Percentiles rank a stretch among this genome's conserved stretches.
Conservation (phyloP, 2,888 invertebrate species). For the Caenorhabditis macrosperma region DNA sequence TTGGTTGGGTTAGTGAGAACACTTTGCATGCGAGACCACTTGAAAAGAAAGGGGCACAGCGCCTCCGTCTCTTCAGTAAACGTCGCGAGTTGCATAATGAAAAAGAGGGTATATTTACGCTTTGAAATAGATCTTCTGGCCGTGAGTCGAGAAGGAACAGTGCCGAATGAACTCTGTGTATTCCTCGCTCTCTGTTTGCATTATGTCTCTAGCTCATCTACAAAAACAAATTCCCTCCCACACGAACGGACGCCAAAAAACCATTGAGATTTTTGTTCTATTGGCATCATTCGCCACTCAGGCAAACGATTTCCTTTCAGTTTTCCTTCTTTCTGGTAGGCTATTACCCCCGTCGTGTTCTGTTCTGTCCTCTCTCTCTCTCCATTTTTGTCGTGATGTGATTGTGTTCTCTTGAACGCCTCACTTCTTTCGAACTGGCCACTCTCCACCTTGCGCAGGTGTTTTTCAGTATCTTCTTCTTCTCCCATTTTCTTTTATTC, state of each 20-base stretch:
- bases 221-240: no score
- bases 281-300: slow-evolving; percentile 1
- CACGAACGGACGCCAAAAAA: no score
- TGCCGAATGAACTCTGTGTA: no score
- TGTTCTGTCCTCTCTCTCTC: neutral
- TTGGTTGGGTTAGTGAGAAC: slow-evolving; percentile 23
- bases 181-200: no score
- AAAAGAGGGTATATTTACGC: slow-evolving; percentile 1
- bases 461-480: slow-evolving; percentile 21
- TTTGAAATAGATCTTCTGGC: neutral
- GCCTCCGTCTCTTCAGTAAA: neutral
- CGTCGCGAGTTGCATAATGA: neutral
- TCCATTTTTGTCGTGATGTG: slow-evolving; percentile 14
- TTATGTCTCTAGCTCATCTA: no score
- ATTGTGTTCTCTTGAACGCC: slow-evolving; percentile 31
- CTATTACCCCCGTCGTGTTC: slow-evolving; percentile 33
- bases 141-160: no score
- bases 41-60: neutral
- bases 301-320: slow-evolving; percentile 8
- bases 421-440: slow-evolving; percentile 5
- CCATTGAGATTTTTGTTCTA: no score
- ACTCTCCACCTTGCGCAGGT: slow-evolving; percentile 30
- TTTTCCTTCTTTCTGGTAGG: neutral
- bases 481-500: neutral
- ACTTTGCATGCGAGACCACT: slow-evolving; percentile 11